Evolutionary conservation across 2,113 vertebrate genomes (phyloP), one percentile per base, ranked within the genome.

Genomic region (Coracopsis vasa): DNA sequence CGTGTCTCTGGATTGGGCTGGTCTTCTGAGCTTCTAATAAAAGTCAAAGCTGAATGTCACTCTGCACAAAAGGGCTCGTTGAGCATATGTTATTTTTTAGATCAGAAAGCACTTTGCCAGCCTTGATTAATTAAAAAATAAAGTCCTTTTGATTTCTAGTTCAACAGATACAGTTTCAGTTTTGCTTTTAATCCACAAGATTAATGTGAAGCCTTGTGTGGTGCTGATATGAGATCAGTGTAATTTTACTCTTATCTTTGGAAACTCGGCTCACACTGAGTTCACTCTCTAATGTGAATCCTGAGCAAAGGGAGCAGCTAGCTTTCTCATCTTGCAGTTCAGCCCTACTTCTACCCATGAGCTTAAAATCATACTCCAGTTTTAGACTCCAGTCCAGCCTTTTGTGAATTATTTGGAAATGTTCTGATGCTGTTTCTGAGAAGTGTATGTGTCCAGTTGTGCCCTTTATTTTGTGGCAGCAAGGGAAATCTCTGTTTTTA

Each of bases 111-210:
- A 66, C 80, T 94, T 94, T 75, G 60, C 47, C 27, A 78, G 53
- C 19, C 45, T 94, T 29, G 12, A 65, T 42, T 75, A 20, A 71
- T 58, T 58, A 56, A 69, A 73, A 83, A 73, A 27, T 15, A 39
- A 16, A 37, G 14, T 29, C 16, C 35, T 89, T 73, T 78, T 81
- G 39, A 69, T 83, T 93, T 96, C 64, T 67, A 47, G 27, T 80
- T 88, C 28, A 47, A 69, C 58, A 83, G 95, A 77, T 93, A 62
- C 1, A 29, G 12, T 93, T 93, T 92, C 70, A 50, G 42, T 81
- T 84, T 88, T 87, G 47, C 73, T 91, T 94, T 92, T 90, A 86
- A 70, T 90, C 77, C 86, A 13, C 69, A 80, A 88, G 79, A 83
- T 64, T 62, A 92, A 75, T 80, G 44, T 11, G 53, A 89, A 91